Evolutionary conservation across 2,888 invertebrate species (phyloP), one percentile per base, ranked within the genome.

Genomic region (Notodonta ziczac): DNA sequence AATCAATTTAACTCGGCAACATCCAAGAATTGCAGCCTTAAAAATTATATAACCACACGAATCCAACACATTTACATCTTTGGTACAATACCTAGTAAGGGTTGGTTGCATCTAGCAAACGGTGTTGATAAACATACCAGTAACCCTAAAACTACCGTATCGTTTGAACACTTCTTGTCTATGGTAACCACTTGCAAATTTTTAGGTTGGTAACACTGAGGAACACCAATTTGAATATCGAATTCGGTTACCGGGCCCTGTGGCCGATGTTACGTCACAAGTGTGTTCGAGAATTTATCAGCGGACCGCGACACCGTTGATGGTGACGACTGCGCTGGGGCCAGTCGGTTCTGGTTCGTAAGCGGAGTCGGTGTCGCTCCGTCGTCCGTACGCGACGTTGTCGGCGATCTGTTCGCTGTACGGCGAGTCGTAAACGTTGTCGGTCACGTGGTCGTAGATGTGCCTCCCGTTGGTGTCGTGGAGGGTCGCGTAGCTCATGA

Each of bases 291-390:
- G 50, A 16, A 35, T 39, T 24, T 54, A 64, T 91, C 94, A 97
- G 93, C 97, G 96, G 57, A 98, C 97, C 50, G 97, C 96, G 56
- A 98, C 97, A 9, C 98, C 98, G 82, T 98, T 98, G 77, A 98
- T 98, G 54, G 98, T 98, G 77, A 98, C 97, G 32, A 95, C 95
- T 0, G 94, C 94, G 58, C 70, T 93, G 0, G 92, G 93, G 0
- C 92, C 91, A 56, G 95, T 95, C 0, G 97, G 96, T 73, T 96
- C 96, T 0, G 96, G 96, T 64, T 96, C 96, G 82, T 96, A 96
- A 0, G 93, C 90, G 1, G 92, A 92, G 70, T 94, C 94, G 0
- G 93, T 89, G 72, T 93, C 94, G 70, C 91, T 88, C 12, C 92
- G 78, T 4, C 91, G 81, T 0, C 93, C 92, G 67, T 94, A 94